Conservation (phyloP, 2,888 invertebrate species). For the Cerastoderma edule region DNA sequence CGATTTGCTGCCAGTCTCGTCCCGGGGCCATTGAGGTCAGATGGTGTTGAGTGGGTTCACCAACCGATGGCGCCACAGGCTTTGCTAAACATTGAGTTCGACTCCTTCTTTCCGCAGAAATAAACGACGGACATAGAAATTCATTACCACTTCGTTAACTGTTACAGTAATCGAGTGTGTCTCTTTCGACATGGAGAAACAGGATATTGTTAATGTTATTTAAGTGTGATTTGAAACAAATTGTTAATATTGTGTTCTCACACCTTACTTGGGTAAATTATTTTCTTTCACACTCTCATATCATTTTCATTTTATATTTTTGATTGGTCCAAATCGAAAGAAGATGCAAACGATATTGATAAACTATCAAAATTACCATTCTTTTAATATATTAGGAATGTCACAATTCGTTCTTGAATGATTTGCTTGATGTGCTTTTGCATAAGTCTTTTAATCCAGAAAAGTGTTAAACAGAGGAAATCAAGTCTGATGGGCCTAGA, state of each 20-base stretch:
- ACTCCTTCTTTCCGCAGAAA: not conserved
- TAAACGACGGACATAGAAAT: not conserved
- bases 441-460: no score
- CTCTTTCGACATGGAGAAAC: not conserved
- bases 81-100: conserved; percentile 11
- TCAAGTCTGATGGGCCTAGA: no score
- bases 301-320: not conserved
- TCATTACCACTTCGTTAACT: not conserved
- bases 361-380: not conserved
- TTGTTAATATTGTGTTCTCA: not conserved
- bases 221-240: not conserved
- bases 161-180: not conserved
- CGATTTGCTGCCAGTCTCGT: not conserved
- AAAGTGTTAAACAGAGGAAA: no score
- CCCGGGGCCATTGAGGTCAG: no score
- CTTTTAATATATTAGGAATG: no score
- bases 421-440: no score
- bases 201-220: not conserved
- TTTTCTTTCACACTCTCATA: not conserved
- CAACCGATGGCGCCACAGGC: not conserved
- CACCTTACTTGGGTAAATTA: not conserved
- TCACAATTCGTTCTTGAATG: no score
- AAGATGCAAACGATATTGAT: not conserved
- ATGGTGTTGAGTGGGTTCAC: no score
- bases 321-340: not conserved